Evolutionary conservation across 2,888 invertebrate genomes (phyloP), one percentile per base, ranked within the genome.

Genomic region (Prostheceraeus crozeri): DNA sequence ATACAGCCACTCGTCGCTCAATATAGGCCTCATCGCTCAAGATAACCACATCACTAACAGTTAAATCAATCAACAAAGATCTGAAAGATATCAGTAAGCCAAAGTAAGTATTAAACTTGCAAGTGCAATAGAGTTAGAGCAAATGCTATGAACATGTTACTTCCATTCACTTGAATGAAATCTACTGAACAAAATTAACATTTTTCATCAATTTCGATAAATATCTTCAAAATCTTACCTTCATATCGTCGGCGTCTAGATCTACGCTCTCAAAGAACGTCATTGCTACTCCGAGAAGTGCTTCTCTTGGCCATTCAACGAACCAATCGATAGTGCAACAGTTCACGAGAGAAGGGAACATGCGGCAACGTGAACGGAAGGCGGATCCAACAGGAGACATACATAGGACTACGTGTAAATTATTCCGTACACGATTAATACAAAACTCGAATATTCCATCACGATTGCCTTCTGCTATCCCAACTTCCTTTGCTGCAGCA

Each of bases 301-400:
- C 89, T 70, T 89, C 89, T 10, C 83, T 81, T 0, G 89, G 89
- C 90, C 90, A 90, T 69, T 86, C 87, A 1, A 84, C 84, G 63
- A 76, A 77, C 77, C 77, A 74, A 70, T 77, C 74, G 28, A 77
- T 73, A 3, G 74, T 75, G 65, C 76, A 74, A 65, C 76, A 76
- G 69, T 77, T 76, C n/a, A 75, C 74, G 2, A 77, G 68, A 0
- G 76, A 75, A 1, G 76, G 76, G 67, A 76, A 77, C 77, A 76
- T 75, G 48, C 77, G 71, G 65, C 77, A 77, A 2, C 77, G 69
- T 1, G 74, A 83, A 82, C 86, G 82, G 75, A 89, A 89, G 0
- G 86, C 84, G 72, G 86, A 87, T 1, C 89, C 89, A 1, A 89
- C 86, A 0, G 89, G 89, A 72, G 87, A 87, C 88, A 89, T 88